These are phyloP conservation scores for Pteronura brasiliensis DNA, from an alignment of 2,113 vertebrate species.

Conservation along the genomic window DNA sequence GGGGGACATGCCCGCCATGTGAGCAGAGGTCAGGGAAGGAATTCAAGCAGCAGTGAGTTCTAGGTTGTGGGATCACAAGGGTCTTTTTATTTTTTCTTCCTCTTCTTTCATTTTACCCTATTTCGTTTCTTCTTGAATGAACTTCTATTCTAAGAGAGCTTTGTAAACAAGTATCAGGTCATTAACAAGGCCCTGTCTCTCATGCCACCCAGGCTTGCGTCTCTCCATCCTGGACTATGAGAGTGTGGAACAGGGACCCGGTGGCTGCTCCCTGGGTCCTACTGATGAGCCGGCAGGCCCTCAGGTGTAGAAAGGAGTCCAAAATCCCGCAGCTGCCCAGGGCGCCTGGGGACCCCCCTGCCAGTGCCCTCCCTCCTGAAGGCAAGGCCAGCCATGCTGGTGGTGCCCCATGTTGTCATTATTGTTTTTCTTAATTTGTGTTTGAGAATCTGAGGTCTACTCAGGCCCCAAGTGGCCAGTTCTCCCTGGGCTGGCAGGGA, in stretches of 20 bases:
- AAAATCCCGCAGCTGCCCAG: background rate
- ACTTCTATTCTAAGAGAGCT: background rate
- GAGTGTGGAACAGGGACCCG: background rate
- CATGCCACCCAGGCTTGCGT: background rate
- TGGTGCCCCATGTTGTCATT: background rate
- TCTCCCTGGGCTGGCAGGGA: background rate
- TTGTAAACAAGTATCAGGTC: background rate
- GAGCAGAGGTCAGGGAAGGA: background rate
- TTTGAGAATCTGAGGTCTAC: background rate
- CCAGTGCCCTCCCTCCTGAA: background rate
- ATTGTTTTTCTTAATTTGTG: background rate
- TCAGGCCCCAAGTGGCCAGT: background rate
- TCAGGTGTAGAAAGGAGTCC: background rate
- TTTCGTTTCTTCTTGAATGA: background rate
- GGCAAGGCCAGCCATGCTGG: background rate
- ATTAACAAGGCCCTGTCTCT: background rate
- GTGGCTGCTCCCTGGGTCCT: background rate
- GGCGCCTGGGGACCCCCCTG: accelerated
- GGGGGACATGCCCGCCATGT: background rate
- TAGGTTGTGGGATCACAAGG: background rate
- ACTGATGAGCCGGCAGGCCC: background rate
- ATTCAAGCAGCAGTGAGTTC: background rate
- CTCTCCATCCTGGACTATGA: too few species aligned
- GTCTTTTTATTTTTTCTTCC: background rate
- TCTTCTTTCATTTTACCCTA: background rate